phyloP scores from a whole-genome alignment of 2,888 invertebrate genomes.

The Sturmia bella region DNA sequence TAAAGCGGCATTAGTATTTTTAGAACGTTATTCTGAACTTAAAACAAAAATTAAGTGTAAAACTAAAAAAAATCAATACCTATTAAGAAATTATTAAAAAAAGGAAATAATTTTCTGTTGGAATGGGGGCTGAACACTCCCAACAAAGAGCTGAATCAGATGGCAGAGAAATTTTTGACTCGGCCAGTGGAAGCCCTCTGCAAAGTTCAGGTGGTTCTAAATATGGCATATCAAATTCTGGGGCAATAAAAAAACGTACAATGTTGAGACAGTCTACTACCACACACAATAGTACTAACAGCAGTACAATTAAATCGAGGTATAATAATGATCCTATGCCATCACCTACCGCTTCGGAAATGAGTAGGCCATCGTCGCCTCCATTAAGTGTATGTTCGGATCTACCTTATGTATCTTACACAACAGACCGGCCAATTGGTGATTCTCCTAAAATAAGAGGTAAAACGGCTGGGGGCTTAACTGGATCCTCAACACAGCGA shows the following conservation, averaged over 20 bases:
- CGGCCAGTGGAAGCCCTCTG: constrained; percentile 45
- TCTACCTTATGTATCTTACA: constrained; percentile 94
- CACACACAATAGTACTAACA: constrained; percentile 39
- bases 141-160: constrained; percentile 81
- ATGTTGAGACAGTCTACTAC: constrained; percentile 70
- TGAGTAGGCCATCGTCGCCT: constrained; percentile 88
- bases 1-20: too few relatives aligned
- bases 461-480: constrained; percentile 79
- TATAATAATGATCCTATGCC: constrained; percentile 62
- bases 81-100: background rate
- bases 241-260: constrained; percentile 73
- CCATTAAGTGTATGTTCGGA: constrained; percentile 94
- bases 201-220: constrained; percentile 3
- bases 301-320: constrained; percentile 66
- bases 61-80: constrained; percentile 26
- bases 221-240: constrained; percentile 12
- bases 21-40: too few relatives aligned
- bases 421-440: constrained; percentile 94
- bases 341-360: constrained; percentile 77
- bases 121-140: constrained; percentile 86
- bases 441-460: constrained; percentile 92
- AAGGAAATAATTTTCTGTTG: background rate
- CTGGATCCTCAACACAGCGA: constrained; percentile 71
- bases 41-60: constrained; percentile 36
- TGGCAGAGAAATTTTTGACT: constrained; percentile 77